Evolutionary conservation across 92 coral and sea anemone genomes (phyloP), one percentile per base, ranked within the genome.

Genomic region (Meandrina meandrites): DNA sequence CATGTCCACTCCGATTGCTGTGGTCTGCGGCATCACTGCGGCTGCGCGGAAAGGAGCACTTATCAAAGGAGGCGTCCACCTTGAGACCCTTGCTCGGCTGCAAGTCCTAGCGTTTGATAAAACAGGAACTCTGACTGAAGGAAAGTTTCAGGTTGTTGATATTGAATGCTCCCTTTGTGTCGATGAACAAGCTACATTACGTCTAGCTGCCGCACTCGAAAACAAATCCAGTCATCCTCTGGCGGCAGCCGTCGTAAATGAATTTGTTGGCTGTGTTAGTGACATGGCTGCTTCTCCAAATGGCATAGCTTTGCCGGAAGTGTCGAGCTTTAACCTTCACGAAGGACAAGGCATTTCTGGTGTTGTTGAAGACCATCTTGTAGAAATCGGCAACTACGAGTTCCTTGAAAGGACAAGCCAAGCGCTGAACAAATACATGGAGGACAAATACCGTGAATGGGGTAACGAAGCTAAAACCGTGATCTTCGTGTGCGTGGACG

Each of bases 1-100:
- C 66, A 96, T 96, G 99, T 92, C 99, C 93, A 90, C 99, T 91
- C 99, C 99, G 81, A 96, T 94, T 84, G 99, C 96, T 74, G 96
- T 96, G 32, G 98, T 96, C 8, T 93, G 98, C 81, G 93, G 97
- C 47, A 96, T 96, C 80, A 95, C 95, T 87, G 95, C 97, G 78
- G 98, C 98, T 80, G 99, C 99, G 68, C 95, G 97, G 24, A 94
- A 92, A 69, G 99, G 99, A n/a, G 94, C 99, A 5, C 78, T 96
- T 24, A 88, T 96, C 48, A 96, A 96, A 91, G 98, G 98, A 48
- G 99, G 98, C 35, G 95, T 79, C 81, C 90, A 89, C 78, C 86
- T 96, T 81, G 99, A 96, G 82, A 95, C 97, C 10, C 89, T 96
- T 18, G 93, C 95, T 8, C 91, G 89, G 79, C 64, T 96, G 22